phyloP scores from a whole-genome alignment of 2,797 vertebrate genomes.

The Helicolenus hilgendorfi region DNA sequence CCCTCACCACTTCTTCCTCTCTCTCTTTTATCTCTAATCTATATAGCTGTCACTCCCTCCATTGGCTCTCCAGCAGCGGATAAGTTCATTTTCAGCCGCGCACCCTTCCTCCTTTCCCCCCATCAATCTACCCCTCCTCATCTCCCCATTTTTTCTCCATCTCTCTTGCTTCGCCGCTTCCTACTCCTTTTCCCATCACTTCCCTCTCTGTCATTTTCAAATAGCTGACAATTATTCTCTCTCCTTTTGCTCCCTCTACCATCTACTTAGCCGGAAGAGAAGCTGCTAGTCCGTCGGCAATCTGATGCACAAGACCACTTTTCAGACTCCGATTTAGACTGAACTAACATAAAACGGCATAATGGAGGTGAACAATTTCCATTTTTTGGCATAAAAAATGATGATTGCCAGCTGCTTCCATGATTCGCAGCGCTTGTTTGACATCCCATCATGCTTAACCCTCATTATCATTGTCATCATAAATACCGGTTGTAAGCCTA shows the following conservation, averaged over 20 bases:
- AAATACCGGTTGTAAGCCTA: conserved; percentile 50
- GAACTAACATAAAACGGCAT: neutral
- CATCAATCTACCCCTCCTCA: conserved; percentile 67
- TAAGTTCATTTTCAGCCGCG: conserved; percentile 79
- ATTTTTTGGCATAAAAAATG: neutral
- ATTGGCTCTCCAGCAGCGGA: conserved; percentile 69
- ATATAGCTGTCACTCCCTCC: conserved; percentile 80
- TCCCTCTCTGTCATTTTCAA: conserved; percentile 67
- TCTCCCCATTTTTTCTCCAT: conserved; percentile 61
- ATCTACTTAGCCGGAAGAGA: neutral
- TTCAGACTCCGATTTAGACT: neutral
- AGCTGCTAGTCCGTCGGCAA: neutral
- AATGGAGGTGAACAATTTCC: neutral
- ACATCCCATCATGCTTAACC: conserved; percentile 45
- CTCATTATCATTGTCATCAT: conserved; percentile 57
- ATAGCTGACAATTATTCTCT: conserved; percentile 64
- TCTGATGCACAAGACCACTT: neutral
- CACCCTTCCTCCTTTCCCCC: conserved; percentile 45
- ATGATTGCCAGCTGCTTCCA: conserved; percentile 12
- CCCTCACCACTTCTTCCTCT: neutral
- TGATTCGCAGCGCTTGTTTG: conserved; percentile 25
- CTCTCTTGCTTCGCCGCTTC: conserved; percentile 52
- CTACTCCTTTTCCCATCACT: conserved; percentile 47
- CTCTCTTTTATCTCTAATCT: conserved; percentile 60
- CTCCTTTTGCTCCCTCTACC: neutral